phyloP scores from a whole-genome alignment of 2,888 invertebrate genomes.

The Rotaria socialis region DNA sequence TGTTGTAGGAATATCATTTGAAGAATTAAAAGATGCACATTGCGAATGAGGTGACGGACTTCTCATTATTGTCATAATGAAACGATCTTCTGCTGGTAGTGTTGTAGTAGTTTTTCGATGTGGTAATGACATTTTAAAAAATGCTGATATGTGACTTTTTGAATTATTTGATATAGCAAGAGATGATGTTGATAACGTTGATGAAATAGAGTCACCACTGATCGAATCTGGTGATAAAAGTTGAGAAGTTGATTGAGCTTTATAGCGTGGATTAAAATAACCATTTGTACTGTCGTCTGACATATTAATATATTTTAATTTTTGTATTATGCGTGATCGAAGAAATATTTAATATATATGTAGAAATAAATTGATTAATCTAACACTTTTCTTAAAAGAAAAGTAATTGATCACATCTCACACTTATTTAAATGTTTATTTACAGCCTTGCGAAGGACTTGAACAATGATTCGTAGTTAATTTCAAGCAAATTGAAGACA shows the following conservation, averaged over 20 bases:
- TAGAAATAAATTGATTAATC: background rate
- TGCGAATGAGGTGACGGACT: background rate
- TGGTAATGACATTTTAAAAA: background rate
- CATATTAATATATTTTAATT: background rate
- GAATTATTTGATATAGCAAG: background rate
- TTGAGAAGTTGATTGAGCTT: background rate
- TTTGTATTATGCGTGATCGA: background rate
- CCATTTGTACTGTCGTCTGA: background rate
- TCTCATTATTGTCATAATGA: constrained; percentile 15
- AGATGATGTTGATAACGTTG: background rate
- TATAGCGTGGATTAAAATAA: background rate
- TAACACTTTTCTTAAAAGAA: background rate
- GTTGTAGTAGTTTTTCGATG: background rate
- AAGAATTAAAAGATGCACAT: background rate
- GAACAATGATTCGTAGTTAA: constrained; percentile 2
- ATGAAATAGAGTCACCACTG: background rate
- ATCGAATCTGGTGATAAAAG: background rate
- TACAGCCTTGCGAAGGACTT: background rate
- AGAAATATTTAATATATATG: background rate
- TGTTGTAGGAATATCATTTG: background rate
- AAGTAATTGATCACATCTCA: background rate
- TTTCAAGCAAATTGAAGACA: background rate
- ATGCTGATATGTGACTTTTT: background rate
- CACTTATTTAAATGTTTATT: background rate
- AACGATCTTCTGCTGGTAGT: constrained; percentile 17